Percentiles rank a stretch among this genome's conserved stretches.
Conservation (phyloP, 2,888 invertebrate genomes). For the Monoplex corrugatus region DNA sequence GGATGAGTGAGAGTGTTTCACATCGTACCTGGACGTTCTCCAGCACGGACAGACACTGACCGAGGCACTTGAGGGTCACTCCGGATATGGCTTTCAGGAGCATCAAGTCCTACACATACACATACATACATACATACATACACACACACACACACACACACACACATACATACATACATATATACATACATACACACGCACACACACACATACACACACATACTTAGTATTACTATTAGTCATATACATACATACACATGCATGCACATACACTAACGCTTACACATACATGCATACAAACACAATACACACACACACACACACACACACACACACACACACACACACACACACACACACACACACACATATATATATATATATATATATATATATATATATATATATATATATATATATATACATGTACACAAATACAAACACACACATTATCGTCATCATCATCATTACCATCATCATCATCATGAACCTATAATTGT, state of each 20-base stretch:
- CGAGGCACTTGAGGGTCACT: slow-evolving; percentile 92
- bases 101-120: slow-evolving; percentile 87
- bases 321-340: no score
- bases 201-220: background rate
- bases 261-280: background rate
- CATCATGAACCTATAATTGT: no score
- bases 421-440: no score
- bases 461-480: no score
- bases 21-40: slow-evolving; percentile 83
- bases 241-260: background rate
- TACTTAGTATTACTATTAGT: no score
- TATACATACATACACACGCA: background rate
- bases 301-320: background rate
- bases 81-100: slow-evolving; percentile 94
- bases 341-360: no score
- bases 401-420: no score
- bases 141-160: background rate
- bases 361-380: no score
- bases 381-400: no score
- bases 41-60: slow-evolving; percentile 92
- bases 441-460: no score
- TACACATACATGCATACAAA: background rate
- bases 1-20: background rate
- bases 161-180: background rate
- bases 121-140: background rate